Percentiles rank a stretch among this genome's conserved stretches.
phyloP scores from a whole-genome alignment of 2,797 vertebrate species.

The Simalia tracyae region DNA sequence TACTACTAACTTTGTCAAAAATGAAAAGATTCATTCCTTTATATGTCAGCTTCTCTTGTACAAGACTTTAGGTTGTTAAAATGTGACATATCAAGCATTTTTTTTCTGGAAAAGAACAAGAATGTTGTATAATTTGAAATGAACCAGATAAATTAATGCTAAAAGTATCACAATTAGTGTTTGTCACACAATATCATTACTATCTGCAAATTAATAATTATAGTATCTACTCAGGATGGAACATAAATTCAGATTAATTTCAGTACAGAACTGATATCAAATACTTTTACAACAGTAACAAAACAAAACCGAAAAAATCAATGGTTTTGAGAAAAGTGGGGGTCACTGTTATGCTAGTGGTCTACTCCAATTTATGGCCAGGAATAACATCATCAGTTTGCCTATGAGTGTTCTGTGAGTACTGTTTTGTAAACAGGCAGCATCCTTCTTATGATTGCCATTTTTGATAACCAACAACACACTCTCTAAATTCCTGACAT shows the following conservation, averaged over 20 bases:
- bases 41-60: constrained; percentile 2
- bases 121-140: neutral
- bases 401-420: neutral
- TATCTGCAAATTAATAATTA: neutral
- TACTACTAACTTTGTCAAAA: constrained; percentile 24
- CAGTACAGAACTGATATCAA: neutral
- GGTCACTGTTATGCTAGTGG: neutral
- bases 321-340: neutral
- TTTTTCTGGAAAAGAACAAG: constrained; percentile 3
- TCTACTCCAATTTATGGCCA: neutral
- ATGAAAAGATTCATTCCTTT: constrained; percentile 23
- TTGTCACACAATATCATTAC: constrained; percentile 1
- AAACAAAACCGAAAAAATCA: neutral
- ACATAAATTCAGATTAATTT: neutral
- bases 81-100: neutral
- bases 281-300: neutral
- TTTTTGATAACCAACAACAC: neutral
- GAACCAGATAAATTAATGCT: neutral
- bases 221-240: neutral
- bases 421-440: neutral
- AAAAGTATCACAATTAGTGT: neutral
- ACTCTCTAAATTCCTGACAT: neutral
- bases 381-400: neutral
- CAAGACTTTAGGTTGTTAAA: neutral
- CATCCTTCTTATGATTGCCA: neutral